Base-by-base conservation (phyloP, 1,140 invertebrate species). In the Anagrus nilaparvatae region DNA sequence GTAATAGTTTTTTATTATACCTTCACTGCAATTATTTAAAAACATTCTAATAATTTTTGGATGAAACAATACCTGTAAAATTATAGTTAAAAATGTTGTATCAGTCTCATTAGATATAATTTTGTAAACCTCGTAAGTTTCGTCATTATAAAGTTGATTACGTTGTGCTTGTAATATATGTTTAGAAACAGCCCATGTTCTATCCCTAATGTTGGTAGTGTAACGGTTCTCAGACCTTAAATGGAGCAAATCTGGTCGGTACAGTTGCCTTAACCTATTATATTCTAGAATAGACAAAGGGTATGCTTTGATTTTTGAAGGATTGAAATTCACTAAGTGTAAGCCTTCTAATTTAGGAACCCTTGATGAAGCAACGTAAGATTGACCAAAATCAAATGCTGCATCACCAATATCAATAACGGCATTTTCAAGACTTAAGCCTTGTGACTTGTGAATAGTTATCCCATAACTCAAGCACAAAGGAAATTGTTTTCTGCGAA, bases 361-460 rank as follows among this genome's bases (percentile, higher is more conserved):
- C 41, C 59, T 50, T n/a, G 59, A 62, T 5, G 63, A 43, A 30
- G 61, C 60, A 16, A 65, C 60, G 50, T 62, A 67, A 25, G 46
- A 48, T 50, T 64, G 57, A 10, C 60, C 63, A 38, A 25, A 37
- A 42, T 40, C 47, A 39, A 65, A 63, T 28, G 61, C 40, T 19
- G 38, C 44, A 49, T 55, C 56, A 20, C 53, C 56, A 16, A 50
- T 46, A 42, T 61, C 53, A 9, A 61, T 42, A 8, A 61, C 25
- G 19, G 48, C 53, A 46, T 49, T 55, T 18, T 53, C 23, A 24
- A 65, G 50, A 43, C 55, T 62, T n/a, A 64, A 44, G 8, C 62
- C 60, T 52, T 66, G 61, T 49, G 54, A 55, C 49, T 63, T 66
- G 40, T 66, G 61, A 35, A 67, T 55, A 17, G 61, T 65, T 21